A percentile compares a stretch with the other conserved stretches of the same genome.
Conservation (phyloP, 2,888 invertebrate species). For the Mimas tiliae region DNA sequence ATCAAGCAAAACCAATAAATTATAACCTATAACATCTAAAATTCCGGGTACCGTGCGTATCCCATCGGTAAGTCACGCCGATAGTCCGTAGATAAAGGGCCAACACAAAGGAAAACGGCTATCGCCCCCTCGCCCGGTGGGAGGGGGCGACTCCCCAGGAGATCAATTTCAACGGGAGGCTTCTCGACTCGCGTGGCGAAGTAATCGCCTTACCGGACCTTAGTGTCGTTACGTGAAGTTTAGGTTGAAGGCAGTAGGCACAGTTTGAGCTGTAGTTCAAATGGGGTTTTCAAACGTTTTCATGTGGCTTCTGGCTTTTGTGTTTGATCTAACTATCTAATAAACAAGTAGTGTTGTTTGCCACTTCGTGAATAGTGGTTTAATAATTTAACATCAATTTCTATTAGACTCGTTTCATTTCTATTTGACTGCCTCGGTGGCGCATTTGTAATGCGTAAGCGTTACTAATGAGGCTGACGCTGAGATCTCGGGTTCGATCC, state of each 20-base stretch:
- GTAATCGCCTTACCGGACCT: constrained; percentile 70
- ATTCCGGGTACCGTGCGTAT: constrained; percentile 41
- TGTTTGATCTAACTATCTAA: too few relatives aligned
- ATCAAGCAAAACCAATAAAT: neutral
- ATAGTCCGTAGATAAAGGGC: constrained; percentile 58
- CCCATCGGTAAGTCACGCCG: constrained; percentile 47
- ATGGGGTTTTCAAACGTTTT: constrained; percentile 6
- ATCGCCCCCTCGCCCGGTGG: constrained; percentile 37
- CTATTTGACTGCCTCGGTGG: too few relatives aligned
- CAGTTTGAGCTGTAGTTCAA: constrained; percentile 21
- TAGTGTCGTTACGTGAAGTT: constrained; percentile 57
- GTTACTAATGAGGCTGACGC: too few relatives aligned
- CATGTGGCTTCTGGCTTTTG: constrained; percentile 15
- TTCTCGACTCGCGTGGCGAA: constrained; percentile 59
- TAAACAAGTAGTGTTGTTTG: too few relatives aligned
- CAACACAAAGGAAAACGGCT: constrained; percentile 54
- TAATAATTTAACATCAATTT: too few relatives aligned
- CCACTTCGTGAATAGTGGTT: too few relatives aligned
- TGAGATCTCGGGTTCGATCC: too few relatives aligned
- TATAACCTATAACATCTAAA: constrained; percentile 36
- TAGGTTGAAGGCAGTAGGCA: constrained; percentile 28
- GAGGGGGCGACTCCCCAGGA: constrained; percentile 42
- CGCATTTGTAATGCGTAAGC: too few relatives aligned
- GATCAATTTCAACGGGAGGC: constrained; percentile 63
- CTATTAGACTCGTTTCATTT: too few relatives aligned